phyloP scores from a whole-genome alignment of 2,113 vertebrate genomes.

The Lethenteron camtschaticum region DNA sequence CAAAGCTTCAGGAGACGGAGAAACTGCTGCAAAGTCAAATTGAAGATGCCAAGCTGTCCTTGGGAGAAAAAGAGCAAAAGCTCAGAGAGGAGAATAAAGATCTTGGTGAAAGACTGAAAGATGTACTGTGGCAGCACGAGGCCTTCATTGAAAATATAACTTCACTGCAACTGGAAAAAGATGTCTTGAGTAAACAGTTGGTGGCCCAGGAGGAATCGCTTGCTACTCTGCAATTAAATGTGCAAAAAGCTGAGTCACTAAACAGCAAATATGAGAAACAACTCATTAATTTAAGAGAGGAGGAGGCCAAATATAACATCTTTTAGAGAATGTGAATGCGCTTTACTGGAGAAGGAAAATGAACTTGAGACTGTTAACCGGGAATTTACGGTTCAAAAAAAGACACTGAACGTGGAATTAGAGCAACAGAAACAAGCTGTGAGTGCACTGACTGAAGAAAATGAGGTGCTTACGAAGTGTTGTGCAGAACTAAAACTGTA shows the following conservation, averaged over 20 bases:
- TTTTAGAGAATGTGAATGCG: conserved; percentile 25
- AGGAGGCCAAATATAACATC: conserved; percentile 24
- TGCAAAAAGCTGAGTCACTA: conserved; percentile 28
- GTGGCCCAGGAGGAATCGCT: conserved; percentile 20
- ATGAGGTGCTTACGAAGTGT: conserved; percentile 20
- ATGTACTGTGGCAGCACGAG: conserved; percentile 20
- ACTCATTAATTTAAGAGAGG: conserved; percentile 25
- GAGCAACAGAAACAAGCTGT: conserved; percentile 21
- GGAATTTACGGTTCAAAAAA: conserved; percentile 22
- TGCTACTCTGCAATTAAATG: conserved; percentile 22
- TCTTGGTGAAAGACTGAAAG: conserved; percentile 36
- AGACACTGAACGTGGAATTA: conserved; percentile 21
- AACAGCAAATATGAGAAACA: conserved; percentile 28
- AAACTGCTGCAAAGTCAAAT: conserved; percentile 27
- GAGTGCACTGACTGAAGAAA: conserved; percentile 22
- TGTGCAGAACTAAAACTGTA: conserved; percentile 18
- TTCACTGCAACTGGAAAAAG: conserved; percentile 25
- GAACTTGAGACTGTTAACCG: conserved; percentile 18
- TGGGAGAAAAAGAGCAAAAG: conserved; percentile 26
- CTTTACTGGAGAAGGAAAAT: conserved; percentile 21
- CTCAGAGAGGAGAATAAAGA: conserved; percentile 27
- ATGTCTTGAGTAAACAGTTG: conserved; percentile 28
- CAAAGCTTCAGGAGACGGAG: conserved; percentile 26
- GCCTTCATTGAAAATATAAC: conserved; percentile 23
- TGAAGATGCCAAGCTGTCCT: conserved; percentile 18